Evolutionary conservation across 1,140 invertebrate species (phyloP).

Genomic region (Babylonia areolata): DNA sequence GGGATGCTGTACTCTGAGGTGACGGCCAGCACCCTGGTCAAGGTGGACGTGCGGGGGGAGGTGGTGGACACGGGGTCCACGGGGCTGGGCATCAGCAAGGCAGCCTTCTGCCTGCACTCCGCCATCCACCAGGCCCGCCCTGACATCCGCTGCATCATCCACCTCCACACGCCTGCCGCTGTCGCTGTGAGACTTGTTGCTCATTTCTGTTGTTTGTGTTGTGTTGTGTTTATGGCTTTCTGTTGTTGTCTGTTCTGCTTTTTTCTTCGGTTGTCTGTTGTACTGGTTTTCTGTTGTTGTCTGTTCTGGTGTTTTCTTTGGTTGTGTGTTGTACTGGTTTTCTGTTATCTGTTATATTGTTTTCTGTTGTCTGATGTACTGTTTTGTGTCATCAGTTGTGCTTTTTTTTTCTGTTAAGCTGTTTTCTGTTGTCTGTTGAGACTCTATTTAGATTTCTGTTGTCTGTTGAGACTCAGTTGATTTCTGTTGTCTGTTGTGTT

Average conservation of each 20-base stretch:
- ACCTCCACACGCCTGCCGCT: slow-evolving; percentile 92
- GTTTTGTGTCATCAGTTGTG: no score
- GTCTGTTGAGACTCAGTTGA: no score
- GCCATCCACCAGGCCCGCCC: slow-evolving; percentile 97
- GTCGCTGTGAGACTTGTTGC: slow-evolving; percentile 90
- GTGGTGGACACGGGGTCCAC: slow-evolving; percentile 82
- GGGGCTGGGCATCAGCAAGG: slow-evolving; percentile 87
- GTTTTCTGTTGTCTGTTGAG: no score
- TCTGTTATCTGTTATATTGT: no score
- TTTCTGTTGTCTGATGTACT: no score
- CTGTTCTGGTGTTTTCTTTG: no score
- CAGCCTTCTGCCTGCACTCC: slow-evolving; percentile 93
- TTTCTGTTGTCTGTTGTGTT: no score
- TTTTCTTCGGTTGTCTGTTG: no score
- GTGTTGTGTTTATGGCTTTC: background rate
- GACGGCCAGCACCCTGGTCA: slow-evolving; percentile 96
- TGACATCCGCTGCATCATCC: slow-evolving; percentile 96
- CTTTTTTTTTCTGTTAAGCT: no score
- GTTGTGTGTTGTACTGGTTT: no score
- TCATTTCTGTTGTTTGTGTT: background rate
- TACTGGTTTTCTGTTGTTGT: no score
- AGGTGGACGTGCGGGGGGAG: slow-evolving; percentile 88
- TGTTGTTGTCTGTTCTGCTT: background rate
- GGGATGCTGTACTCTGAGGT: slow-evolving; percentile 97
- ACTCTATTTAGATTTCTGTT: no score